Evolutionary conservation across 2,888 invertebrate genomes (phyloP), one percentile per base, ranked within the genome.

Genomic region (Campoletis raptor): DNA sequence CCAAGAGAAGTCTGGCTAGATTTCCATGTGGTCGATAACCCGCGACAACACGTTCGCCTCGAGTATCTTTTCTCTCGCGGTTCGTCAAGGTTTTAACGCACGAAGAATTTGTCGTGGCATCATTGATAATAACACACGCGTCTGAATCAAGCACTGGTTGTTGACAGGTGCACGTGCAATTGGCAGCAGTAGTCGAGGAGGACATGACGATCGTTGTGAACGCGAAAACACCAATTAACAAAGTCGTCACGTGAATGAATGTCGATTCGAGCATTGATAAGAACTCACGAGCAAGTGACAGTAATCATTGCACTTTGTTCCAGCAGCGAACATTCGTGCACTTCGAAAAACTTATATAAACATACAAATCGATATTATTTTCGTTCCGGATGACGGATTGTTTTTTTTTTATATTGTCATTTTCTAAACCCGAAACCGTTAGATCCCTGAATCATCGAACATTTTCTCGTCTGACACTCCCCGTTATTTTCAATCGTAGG

Each of bases 1-100:
- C 96, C 95, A 97, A 97, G 76, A 97, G 94, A 70, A 97, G 96
- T 91, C 97, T 95, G 77, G 97, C 97, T 87, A 97, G 94, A 77
- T 96, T 96, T 89, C 97, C 96, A 91, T 97, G 95, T 72, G 97
- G 97, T 88, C 96, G 95, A 93, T 96, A 97, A 86, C 85, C 89
- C 73, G 90, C 89, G 9, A 91, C 82, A 52, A 87, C 84, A 40
- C 90, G 85, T 78, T 88, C 83, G 69, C 66, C 37, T 80, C 76
- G 36, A 66, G 18, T 67, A 64, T 54, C 86, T 81, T 90, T 85
- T 76, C 88, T 85, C 76, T 72, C 86, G 64, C 87, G 83, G 83
- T 87, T 70, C 82, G 77, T 74, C 45, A 86, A 89, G 83, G 88
- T 83, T 85, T 83, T 64, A 72, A 69, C 84, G 80, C 64, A 74